Conservation (phyloP, 2,888 invertebrate species). For the Pristionchus japonicus region DNA sequence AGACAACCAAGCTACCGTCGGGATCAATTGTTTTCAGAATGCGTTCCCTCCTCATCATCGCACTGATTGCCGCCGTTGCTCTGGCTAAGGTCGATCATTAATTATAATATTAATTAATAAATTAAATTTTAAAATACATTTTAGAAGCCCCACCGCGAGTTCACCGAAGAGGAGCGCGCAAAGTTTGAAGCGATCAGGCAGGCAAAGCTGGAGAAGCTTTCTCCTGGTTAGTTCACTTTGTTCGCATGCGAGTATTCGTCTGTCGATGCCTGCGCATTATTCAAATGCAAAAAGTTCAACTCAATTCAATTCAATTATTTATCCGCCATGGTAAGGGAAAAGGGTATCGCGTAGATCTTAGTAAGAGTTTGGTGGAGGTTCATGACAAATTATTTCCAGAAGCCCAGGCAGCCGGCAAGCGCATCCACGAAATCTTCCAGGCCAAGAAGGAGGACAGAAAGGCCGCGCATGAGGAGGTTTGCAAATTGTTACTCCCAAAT, state of each 20-base stretch:
- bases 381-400: not conserved
- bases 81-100: not conserved
- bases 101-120: not conserved
- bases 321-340: too few relatives aligned
- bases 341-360: too few relatives aligned
- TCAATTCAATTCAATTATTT: too few relatives aligned
- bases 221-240: not conserved
- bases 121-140: not conserved
- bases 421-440: slow-evolving; percentile 14
- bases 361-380: too few relatives aligned
- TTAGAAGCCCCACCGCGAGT: not conserved
- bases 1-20: too few relatives aligned
- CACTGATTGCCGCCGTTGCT: not conserved
- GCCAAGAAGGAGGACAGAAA: slow-evolving; percentile 14
- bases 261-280: not conserved
- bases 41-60: not conserved
- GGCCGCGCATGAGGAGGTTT: slow-evolving; percentile 33
- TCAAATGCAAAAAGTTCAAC: not conserved
- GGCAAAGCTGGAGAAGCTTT: slow-evolving; percentile 6
- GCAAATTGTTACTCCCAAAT: too few relatives aligned
- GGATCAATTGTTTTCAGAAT: not conserved
- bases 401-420: slow-evolving; percentile 11
- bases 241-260: not conserved
- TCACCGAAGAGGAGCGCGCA: not conserved
- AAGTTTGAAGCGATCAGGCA: not conserved